phyloP scores from a whole-genome alignment of 2,113 vertebrate genomes.

The Catagonus wagneri region DNA sequence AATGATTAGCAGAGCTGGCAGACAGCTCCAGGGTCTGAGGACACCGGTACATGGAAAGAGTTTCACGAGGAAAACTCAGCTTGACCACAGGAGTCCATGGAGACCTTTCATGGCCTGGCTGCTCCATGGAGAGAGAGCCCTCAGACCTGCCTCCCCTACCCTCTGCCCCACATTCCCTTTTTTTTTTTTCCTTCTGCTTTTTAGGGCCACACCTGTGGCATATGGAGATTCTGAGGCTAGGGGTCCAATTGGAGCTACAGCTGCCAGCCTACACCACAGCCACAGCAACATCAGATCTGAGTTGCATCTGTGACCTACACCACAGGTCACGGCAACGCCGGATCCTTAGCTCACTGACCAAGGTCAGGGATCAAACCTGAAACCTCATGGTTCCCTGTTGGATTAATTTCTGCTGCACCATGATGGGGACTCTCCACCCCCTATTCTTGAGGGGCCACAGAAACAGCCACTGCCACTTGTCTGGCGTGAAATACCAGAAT shows the following conservation, averaged over 20 bases:
- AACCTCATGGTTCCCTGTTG: no score
- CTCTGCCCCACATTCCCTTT: background rate
- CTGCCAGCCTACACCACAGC: no score
- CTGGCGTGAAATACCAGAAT: background rate
- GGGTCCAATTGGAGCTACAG: no score
- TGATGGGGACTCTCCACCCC: background rate
- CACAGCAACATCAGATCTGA: no score
- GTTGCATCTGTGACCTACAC: no score
- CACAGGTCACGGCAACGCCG: no score
- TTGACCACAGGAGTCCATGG: background rate
- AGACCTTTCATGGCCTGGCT: background rate
- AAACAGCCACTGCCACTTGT: background rate
- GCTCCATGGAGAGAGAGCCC: background rate
- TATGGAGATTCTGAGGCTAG: no score
- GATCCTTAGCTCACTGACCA: no score
- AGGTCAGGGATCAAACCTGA: no score
- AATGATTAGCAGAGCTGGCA: constrained; percentile 69
- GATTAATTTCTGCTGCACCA: no score
- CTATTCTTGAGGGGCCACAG: background rate
- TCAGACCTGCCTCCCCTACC: background rate
- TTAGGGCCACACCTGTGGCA: no score
- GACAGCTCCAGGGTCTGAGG: background rate
- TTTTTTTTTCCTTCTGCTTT: no score
- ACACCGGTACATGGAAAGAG: background rate
- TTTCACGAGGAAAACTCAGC: background rate